A percentile compares a stretch with the other conserved stretches of the same genome.
Conservation (phyloP, 2,888 invertebrate species). For the Drosophila dives region DNA sequence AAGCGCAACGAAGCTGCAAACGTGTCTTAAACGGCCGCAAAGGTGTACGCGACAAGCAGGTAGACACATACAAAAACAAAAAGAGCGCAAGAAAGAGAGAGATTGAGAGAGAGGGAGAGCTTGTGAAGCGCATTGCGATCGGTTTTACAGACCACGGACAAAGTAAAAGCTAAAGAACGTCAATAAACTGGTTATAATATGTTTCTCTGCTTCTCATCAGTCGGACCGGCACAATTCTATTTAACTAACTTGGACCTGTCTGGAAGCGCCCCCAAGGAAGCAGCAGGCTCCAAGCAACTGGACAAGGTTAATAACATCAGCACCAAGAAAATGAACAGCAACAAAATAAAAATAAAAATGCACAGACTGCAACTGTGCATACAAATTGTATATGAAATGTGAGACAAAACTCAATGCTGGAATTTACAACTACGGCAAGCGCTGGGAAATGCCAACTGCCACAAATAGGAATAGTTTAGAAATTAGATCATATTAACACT, state of each 20-base stretch:
- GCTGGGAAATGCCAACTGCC: neutral
- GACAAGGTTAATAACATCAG: slow-evolving; percentile 65
- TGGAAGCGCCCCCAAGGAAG: slow-evolving; percentile 46
- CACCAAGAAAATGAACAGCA: slow-evolving; percentile 8
- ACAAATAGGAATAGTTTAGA: neutral
- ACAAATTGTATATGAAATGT: slow-evolving; percentile 55
- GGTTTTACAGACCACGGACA: slow-evolving; percentile 19
- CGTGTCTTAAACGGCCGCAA: slow-evolving; percentile 69
- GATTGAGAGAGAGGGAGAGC: slow-evolving; percentile 17
- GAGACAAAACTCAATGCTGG: slow-evolving; percentile 28
- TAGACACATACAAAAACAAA: slow-evolving; percentile 11
- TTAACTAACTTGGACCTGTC: slow-evolving; percentile 52
- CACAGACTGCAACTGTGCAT: slow-evolving; percentile 58
- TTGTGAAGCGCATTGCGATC: slow-evolving; percentile 25
- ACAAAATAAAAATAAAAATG: neutral
- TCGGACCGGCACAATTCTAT: slow-evolving; percentile 61
- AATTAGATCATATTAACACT: neutral
- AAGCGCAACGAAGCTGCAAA: slow-evolving; percentile 72
- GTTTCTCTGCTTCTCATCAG: slow-evolving; percentile 17
- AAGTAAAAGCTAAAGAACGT: slow-evolving; percentile 63
- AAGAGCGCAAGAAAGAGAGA: slow-evolving; percentile 1
- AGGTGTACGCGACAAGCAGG: slow-evolving; percentile 36
- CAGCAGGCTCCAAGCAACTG: slow-evolving; percentile 33
- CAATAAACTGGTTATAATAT: slow-evolving; percentile 59
- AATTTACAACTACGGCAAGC: slow-evolving; percentile 10